phyloP scores from a whole-genome alignment of 2,113 vertebrate species.

The Apeltes quadracus region DNA sequence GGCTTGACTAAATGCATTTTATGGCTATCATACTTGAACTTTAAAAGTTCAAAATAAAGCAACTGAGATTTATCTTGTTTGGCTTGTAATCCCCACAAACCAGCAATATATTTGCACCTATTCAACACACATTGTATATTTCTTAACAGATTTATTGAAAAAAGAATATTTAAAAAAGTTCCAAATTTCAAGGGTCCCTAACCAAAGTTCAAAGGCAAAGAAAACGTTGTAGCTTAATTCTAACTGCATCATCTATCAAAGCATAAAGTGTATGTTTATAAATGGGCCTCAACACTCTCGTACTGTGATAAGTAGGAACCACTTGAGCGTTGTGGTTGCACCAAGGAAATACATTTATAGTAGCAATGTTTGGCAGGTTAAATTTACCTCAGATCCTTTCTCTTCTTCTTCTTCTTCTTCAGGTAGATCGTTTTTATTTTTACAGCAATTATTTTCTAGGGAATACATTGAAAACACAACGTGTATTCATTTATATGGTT shows the following conservation, averaged over 20 bases:
- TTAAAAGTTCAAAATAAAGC: constrained; percentile 7
- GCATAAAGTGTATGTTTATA: background rate
- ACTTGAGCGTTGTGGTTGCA: constrained; percentile 1
- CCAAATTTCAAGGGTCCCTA: background rate
- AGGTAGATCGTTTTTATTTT: constrained; percentile 58
- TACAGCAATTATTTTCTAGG: constrained; percentile 64
- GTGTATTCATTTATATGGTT: constrained; percentile 15
- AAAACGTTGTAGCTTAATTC: background rate
- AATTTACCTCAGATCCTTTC: constrained; percentile 62
- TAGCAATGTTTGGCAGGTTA: constrained; percentile 26
- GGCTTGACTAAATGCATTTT: constrained; percentile 27
- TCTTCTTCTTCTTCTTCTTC: constrained; percentile 53
- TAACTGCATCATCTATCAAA: background rate
- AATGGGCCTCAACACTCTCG: background rate
- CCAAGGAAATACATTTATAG: constrained; percentile 10
- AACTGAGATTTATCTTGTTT: background rate
- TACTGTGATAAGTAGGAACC: background rate
- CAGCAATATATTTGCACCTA: constrained; percentile 20
- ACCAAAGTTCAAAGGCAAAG: constrained; percentile 15
- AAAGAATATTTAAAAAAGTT: background rate
- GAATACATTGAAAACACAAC: constrained; percentile 24
- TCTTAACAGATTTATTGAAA: background rate
- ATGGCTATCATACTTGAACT: background rate
- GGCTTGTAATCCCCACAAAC: constrained; percentile 21
- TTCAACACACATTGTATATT: background rate